Base-by-base conservation (phyloP, 2,113 vertebrate genomes). In the Sceloporus tristichus region DNA sequence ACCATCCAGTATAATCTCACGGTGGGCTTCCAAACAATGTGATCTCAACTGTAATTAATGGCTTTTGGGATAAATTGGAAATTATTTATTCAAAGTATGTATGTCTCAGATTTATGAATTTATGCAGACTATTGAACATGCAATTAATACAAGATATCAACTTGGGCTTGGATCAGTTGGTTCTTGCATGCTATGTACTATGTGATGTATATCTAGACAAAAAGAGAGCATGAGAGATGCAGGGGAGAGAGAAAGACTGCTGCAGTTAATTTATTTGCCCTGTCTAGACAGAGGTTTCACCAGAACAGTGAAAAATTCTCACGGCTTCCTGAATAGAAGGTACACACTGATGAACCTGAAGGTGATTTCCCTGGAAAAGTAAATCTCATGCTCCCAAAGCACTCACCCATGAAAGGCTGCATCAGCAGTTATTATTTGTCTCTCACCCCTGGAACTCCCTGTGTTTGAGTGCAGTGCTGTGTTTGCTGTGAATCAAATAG, bases 331-430 rank as follows among this genome's bases (percentile, higher is more conserved):
- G 73, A 73, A 87, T 29, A 62, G 56, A 3, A 1, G 56, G 75
- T 25, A 86, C n/a, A 48, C 88, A 65, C 29, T 71, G 5, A 38
- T 3, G 0, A 10, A 48, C 78, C 29, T 79, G 13, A 14, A 53
- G 4, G 56, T 18, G 2, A 0, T 1, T 84, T 38, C 34, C 42
- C 19, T 0, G 0, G 56, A 42, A 13, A 27, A 9, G 19, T 11
- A 11, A 21, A 77, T 78, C 13, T 79, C 25, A 16, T 10, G 0
- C 18, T 13, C 0, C 0, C 1, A 76, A 90, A 71, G 2, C 0
- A 0, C 16, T 78, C 65, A 62, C 6, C 5, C 0, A 0, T 29
- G 84, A 65, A 82, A 76, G 23, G 27, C 53, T 84, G 77, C 70
- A 85, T 38, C 66, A 89, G 1, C 29, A 84, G 9, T 42, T 84